Base-by-base conservation (phyloP, 2,797 vertebrate species). In the Hydrocynus forskahlii region DNA sequence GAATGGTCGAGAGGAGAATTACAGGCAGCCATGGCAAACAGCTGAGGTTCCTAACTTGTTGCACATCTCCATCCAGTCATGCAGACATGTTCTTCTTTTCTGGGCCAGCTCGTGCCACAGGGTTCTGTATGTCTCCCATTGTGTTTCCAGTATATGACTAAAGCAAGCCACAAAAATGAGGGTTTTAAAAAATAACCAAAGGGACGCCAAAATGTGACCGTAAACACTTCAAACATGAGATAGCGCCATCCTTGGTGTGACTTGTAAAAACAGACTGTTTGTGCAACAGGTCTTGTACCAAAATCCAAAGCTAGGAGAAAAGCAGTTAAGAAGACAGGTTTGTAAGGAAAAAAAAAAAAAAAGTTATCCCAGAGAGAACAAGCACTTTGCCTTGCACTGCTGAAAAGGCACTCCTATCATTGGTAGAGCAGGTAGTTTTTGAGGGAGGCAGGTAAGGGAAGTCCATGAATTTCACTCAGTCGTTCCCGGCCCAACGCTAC, bases 371-470 rank as follows among this genome's bases (percentile, higher is more conserved):
- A 88, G 76, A 72, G 86, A 83, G 79, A 69, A 60, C 6, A 35
- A 82, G 78, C 83, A 16, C 21, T 79, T 88, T 86, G 89, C 88
- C 81, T 69, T 60, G 83, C 57, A 71, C 66, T 19, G 76, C 63
- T 79, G 72, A 50, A 76, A 71, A 83, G 83, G 86, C 83, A 84
- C 81, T 68, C 75, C 70, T 40, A 60, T 79, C 96, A 99, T 92
- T 99, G 98, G 94, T 99, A 99, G 81, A 99, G 97, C 92, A 99
- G 95, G 92, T 99, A 99, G 91, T 96, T 97, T 95, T 99, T 99
- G 89, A 99, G 97, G 78, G 97, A 96, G 35, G 96, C 97, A 0
- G 98, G 98, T 89, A 99, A 92, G 8, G 98, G 98, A 87, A 99
- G 95, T 0, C 92, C 83, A 23, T 95, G 96, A 90, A 99, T 99